phyloP scores from a whole-genome alignment of 2,888 invertebrate genomes.

The Aphidoletes aphidimyza region DNA sequence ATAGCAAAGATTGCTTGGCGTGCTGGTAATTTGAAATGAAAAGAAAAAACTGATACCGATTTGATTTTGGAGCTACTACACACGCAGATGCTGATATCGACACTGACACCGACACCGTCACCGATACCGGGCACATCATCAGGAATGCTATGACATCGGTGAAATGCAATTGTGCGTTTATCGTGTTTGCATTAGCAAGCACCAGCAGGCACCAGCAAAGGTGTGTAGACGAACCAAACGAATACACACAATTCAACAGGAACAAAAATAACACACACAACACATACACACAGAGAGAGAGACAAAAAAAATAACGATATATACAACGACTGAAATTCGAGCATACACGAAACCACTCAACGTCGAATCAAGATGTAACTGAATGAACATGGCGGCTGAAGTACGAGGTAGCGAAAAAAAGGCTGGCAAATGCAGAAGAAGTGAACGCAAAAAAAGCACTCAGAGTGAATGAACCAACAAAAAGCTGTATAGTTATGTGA shows the following conservation, averaged over 20 bases:
- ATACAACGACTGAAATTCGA: not conserved
- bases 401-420: not conserved
- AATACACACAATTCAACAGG: no score
- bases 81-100: not conserved
- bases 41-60: conserved; percentile 12
- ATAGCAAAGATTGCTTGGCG: not conserved
- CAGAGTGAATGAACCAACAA: conserved; percentile 45
- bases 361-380: conserved; percentile 50
- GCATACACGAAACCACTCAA: conserved; percentile 39
- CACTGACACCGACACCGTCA: not conserved
- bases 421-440: no score
- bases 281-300: no score
- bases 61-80: not conserved
- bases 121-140: no score
- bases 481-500: conserved; percentile 21
- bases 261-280: not conserved
- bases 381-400: conserved; percentile 4
- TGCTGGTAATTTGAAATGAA: conserved; percentile 47
- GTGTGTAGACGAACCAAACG: not conserved
- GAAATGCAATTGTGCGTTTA: conserved; percentile 36
- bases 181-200: not conserved
- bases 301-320: not conserved
- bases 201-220: no score
- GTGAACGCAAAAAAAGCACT: not conserved
- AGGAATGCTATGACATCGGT: not conserved